A percentile compares a stretch with the other conserved stretches of the same genome.
These are phyloP conservation scores for Alcis repandata DNA, from an alignment of 2,888 invertebrate genomes.

Conservation along the genomic window DNA sequence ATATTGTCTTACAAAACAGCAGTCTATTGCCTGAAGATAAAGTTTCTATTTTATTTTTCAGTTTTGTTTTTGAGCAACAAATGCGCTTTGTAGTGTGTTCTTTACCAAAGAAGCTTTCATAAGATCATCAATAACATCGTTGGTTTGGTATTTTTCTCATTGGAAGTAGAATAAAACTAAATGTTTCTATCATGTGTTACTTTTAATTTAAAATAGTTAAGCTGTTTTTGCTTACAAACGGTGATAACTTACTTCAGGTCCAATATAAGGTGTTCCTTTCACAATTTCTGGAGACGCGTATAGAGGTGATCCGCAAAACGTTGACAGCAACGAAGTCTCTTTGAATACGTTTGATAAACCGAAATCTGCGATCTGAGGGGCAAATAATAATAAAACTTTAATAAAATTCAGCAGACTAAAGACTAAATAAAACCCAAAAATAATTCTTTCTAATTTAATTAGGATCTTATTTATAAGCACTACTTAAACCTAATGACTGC, in stretches of 20 bases:
- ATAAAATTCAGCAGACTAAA: too few relatives aligned
- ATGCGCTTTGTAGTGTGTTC: too few relatives aligned
- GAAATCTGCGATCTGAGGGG: slow-evolving; percentile 97
- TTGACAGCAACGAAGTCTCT: slow-evolving; percentile 93
- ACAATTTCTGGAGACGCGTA: slow-evolving; percentile 99
- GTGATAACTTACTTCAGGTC: slow-evolving; percentile 92
- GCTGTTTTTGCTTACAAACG: neutral
- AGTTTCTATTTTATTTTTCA: neutral
- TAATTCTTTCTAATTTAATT: neutral
- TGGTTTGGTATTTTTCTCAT: too few relatives aligned
- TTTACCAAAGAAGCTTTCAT: too few relatives aligned
- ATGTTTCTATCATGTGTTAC: too few relatives aligned
- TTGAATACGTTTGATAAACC: slow-evolving; percentile 99
- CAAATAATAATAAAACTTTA: neutral
- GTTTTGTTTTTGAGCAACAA: too few relatives aligned
- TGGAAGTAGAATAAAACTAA: too few relatives aligned
- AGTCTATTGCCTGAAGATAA: neutral
- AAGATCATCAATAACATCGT: too few relatives aligned
- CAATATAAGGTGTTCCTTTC: slow-evolving; percentile 97
- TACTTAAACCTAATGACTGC: too few relatives aligned
- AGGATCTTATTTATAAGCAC: too few relatives aligned
- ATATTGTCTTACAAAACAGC: neutral
- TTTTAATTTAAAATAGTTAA: neutral
- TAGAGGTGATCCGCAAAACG: slow-evolving; percentile 98
- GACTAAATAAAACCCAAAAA: too few relatives aligned